Percentiles rank a stretch among this genome's conserved stretches.
Evolutionary conservation across 2,113 vertebrate genomes (phyloP).

Genomic region (Aplodontia rufa): DNA sequence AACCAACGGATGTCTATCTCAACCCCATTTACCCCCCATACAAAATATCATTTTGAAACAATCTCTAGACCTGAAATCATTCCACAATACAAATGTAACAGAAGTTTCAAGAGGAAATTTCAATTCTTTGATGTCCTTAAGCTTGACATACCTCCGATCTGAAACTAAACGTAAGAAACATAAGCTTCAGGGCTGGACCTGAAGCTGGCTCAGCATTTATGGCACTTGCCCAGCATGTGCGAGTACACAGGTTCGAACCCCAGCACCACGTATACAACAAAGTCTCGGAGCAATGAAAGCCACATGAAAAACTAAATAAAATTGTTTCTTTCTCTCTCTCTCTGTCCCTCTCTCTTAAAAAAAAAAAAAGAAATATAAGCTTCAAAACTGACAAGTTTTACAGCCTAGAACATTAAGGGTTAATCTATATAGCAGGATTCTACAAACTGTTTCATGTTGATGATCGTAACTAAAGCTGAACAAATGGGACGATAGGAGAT

Average conservation of each 20-base stretch:
- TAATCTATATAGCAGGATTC: background rate
- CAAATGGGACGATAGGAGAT: background rate
- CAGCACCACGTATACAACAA: too few relatives aligned
- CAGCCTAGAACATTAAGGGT: background rate
- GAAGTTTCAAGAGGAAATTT: slow-evolving; percentile 15
- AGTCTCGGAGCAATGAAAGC: too few relatives aligned
- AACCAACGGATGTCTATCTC: background rate
- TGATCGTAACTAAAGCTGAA: background rate
- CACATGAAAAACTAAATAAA: too few relatives aligned
- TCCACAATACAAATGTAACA: background rate
- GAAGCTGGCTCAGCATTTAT: too few relatives aligned
- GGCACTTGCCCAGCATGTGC: too few relatives aligned
- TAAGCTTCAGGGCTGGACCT: too few relatives aligned
- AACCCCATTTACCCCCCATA: background rate
- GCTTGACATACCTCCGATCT: background rate
- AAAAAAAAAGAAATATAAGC: too few relatives aligned
- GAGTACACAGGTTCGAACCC: too few relatives aligned
- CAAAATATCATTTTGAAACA: background rate
- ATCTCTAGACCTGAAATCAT: background rate
- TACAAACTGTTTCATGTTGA: background rate
- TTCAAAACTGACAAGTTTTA: slow-evolving; percentile 14
- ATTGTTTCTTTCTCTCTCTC: too few relatives aligned
- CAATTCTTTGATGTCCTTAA: background rate
- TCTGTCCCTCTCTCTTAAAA: too few relatives aligned
- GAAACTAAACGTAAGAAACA: background rate